Conservation (phyloP, 2,888 invertebrate genomes). For the Agrotis ipsilon region DNA sequence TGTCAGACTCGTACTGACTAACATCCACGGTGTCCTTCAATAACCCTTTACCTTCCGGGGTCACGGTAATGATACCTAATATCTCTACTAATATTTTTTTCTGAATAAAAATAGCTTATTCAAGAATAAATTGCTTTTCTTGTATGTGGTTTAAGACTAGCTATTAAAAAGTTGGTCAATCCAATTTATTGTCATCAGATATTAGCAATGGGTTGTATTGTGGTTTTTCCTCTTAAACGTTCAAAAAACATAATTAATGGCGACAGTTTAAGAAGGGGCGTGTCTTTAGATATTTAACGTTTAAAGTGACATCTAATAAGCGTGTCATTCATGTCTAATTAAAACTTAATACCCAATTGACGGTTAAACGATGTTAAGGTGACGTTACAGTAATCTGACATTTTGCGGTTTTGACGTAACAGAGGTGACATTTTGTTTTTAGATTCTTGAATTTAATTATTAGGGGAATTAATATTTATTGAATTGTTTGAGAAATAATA, state of each 20-base stretch:
- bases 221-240: conserved; percentile 14
- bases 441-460: no score
- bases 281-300: conserved; percentile 41
- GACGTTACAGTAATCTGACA: not conserved
- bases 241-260: conserved; percentile 7
- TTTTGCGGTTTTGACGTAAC: conserved; percentile 9
- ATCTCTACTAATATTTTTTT: no score
- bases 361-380: conserved; percentile 19
- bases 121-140: conserved; percentile 12
- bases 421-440: not conserved
- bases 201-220: conserved; percentile 7
- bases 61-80: no score
- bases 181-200: conserved; percentile 27
- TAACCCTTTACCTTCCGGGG: no score
- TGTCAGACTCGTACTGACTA: no score
- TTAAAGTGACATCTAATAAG: conserved; percentile 18
- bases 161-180: conserved; percentile 22
- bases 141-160: conserved; percentile 5
- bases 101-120: no score
- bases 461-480: no score
- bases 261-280: conserved; percentile 22
- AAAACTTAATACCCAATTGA: conserved; percentile 16
- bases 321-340: conserved; percentile 11
- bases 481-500: no score
- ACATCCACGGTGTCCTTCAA: no score